Conservation (phyloP, 2,797 vertebrate genomes). For the Acrossocheilus fasciatus region DNA sequence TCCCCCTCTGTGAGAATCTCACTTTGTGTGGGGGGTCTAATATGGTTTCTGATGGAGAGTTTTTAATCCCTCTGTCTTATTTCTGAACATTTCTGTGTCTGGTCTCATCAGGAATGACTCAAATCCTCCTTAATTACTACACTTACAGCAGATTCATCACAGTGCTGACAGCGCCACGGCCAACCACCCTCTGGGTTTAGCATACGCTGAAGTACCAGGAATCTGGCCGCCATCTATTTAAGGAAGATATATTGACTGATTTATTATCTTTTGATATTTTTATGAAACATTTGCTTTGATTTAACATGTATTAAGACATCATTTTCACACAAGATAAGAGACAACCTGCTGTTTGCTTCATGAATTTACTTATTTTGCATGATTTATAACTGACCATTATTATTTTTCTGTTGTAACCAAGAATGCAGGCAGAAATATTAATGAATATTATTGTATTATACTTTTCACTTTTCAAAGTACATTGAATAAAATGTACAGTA, state of each 20-base stretch:
- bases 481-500: not conserved
- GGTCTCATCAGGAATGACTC: constrained; percentile 57
- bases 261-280: constrained; percentile 13
- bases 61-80: constrained; percentile 59
- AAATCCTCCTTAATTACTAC: constrained; percentile 64
- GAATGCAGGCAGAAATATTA: not conserved
- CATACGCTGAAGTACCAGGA: constrained; percentile 22
- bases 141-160: constrained; percentile 47
- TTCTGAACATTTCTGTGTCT: constrained; percentile 50
- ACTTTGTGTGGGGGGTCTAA: constrained; percentile 32
- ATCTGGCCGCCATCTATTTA: not conserved
- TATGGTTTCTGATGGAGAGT: constrained; percentile 43
- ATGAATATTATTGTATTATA: not conserved
- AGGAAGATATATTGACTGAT: constrained; percentile 11
- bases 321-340: not conserved
- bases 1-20: constrained; percentile 28
- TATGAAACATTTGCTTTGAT: not conserved
- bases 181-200: constrained; percentile 38
- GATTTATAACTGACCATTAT: not conserved
- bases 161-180: constrained; percentile 29
- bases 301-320: not conserved
- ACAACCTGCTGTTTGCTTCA: constrained; percentile 1
- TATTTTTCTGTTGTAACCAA: not conserved
- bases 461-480: not conserved
- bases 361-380: not conserved